Base-by-base conservation (phyloP, 2,113 vertebrate genomes). In the Cyprinodon brontotheroides region DNA sequence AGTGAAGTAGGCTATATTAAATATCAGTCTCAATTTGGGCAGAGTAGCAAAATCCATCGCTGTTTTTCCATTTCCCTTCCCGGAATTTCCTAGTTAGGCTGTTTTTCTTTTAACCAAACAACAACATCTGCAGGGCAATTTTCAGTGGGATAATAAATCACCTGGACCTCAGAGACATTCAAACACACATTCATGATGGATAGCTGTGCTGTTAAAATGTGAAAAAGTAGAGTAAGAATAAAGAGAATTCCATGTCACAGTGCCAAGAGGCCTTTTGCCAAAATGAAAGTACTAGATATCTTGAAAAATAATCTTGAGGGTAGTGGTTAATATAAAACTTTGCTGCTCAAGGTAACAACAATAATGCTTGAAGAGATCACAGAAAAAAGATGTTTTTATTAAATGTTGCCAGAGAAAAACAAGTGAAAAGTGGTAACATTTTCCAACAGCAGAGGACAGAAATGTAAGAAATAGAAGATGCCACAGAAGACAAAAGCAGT, bases 81-180 rank as follows among this genome's bases (percentile, higher is more conserved):
- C 17, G 53, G 71, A 78, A 65, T 80, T 79, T 80, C 37, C 61
- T 40, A 70, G 69, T 77, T 64, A 14, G 69, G 50, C 20, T 84
- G 69, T 87, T 84, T 88, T 77, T 69, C 81, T 86, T 81, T 73
- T 70, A 84, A 81, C 75, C 80, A 85, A 87, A 81, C 13, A 66
- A 84, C 79, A 81, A 75, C 80, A 88, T 82, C 83, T 80, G 79
- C 75, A 68, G 61, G 77, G 83, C 82, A 72, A 90, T 91, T 91
- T 91, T 53, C 81, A 81, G 61, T 48, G 39, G 67, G 67, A 88
- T 84, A 87, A 92, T 89, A 89, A 89, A 92, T 91, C 88, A 89
- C 72, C 76, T 71, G 65, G 78, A 75, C 80, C 86, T 84, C 73
- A 74, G 66, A 85, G 89, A 90, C 79, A 85, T 78, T 86, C 82